These are phyloP conservation scores for Deilephila porcellus DNA, from an alignment of 2,888 invertebrate genomes.

Conservation along the genomic window DNA sequence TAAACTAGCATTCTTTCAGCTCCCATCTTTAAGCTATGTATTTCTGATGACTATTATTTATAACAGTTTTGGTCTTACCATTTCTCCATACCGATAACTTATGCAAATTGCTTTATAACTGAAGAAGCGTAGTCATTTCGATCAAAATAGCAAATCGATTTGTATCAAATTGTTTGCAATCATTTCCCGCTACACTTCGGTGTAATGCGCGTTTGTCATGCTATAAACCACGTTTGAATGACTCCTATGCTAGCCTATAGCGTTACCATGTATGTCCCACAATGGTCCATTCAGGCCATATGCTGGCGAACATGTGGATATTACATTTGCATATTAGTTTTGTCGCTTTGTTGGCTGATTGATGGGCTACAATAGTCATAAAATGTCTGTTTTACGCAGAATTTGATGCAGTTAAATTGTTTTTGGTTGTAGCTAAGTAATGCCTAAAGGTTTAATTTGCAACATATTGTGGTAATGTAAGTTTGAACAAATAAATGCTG, in stretches of 20 bases:
- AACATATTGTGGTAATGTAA: neutral
- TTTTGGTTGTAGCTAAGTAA: too few relatives aligned
- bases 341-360: conserved; percentile 14
- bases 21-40: too few relatives aligned
- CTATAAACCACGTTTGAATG: conserved; percentile 20
- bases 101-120: too few relatives aligned
- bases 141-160: neutral
- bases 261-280: conserved; percentile 36
- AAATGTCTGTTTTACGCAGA: neutral
- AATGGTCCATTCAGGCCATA: conserved; percentile 56
- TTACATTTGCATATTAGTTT: conserved; percentile 35
- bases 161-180: neutral
- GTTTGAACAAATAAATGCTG: neutral
- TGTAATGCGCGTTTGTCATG: neutral
- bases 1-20: too few relatives aligned
- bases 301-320: conserved; percentile 44
- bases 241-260: neutral
- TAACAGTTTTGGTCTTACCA: too few relatives aligned
- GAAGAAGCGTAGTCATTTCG: too few relatives aligned
- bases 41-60: too few relatives aligned
- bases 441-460: too few relatives aligned
- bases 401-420: too few relatives aligned
- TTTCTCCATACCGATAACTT: too few relatives aligned
- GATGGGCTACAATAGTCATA: neutral
- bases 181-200: neutral